phyloP scores from a whole-genome alignment of 1,140 invertebrate genomes.

The Drosophila subobscura region DNA sequence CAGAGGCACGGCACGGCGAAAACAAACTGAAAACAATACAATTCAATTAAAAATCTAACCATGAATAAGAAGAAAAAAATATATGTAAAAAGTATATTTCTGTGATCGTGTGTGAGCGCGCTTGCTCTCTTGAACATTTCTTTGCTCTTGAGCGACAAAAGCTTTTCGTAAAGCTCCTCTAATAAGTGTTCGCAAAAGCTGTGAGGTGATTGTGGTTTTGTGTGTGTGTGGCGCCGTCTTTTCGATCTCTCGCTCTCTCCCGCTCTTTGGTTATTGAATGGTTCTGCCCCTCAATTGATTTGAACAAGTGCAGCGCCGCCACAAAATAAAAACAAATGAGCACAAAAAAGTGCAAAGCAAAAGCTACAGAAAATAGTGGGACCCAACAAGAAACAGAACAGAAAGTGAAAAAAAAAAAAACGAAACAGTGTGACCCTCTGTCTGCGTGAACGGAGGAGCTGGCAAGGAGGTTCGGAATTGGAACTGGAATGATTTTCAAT shows the following conservation, averaged over 20 bases:
- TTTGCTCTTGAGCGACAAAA: slow-evolving; percentile 36
- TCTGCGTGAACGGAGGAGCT: not conserved
- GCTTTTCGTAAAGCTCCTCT: slow-evolving; percentile 36
- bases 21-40: slow-evolving; percentile 23
- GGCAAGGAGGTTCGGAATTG: slow-evolving; percentile 39
- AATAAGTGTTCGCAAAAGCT: slow-evolving; percentile 40
- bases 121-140: slow-evolving; percentile 3
- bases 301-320: slow-evolving; percentile 69
- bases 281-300: slow-evolving; percentile 68
- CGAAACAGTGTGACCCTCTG: slow-evolving; percentile 40
- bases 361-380: slow-evolving; percentile 30
- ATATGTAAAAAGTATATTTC: slow-evolving; percentile 7
- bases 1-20: too few species aligned
- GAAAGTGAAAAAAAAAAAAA: slow-evolving; percentile 24
- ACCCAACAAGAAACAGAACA: slow-evolving; percentile 24
- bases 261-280: slow-evolving; percentile 34
- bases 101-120: slow-evolving; percentile 22
- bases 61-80: slow-evolving; percentile 29
- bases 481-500: slow-evolving; percentile 54
- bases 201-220: slow-evolving; percentile 19
- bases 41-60: slow-evolving; percentile 35
- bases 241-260: slow-evolving; percentile 31
- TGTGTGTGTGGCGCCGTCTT: slow-evolving; percentile 34
- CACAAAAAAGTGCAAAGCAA: slow-evolving; percentile 60
- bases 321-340: slow-evolving; percentile 70